Percentiles rank a stretch among this genome's conserved stretches.
phyloP scores from a whole-genome alignment of 53 echinoderm and acorn worm genomes.

The Apostichopus leukothele region DNA sequence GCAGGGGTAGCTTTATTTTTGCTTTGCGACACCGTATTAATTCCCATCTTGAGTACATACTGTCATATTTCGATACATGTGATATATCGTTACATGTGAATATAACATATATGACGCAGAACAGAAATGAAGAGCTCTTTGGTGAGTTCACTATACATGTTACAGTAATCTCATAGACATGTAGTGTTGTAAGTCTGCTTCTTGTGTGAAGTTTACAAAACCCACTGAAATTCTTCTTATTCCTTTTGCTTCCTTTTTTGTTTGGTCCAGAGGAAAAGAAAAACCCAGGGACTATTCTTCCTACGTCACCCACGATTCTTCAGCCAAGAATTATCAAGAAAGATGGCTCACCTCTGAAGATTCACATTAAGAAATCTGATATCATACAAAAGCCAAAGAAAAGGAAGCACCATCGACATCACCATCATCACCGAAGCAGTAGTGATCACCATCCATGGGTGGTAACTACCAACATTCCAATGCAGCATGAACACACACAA shows the following conservation, averaged over 20 bases:
- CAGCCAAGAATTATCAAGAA: constrained; percentile 93
- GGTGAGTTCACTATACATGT: too few species aligned
- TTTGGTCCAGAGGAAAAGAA: constrained; percentile 26
- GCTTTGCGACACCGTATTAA: too few species aligned
- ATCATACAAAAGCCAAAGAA: constrained; percentile 78
- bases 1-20: too few species aligned
- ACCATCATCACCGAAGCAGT: constrained; percentile 66
- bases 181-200: too few species aligned
- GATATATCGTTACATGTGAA: too few species aligned
- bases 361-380: constrained; percentile 89
- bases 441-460: constrained; percentile 39
- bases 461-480: not conserved
- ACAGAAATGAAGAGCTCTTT: too few species aligned
- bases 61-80: too few species aligned
- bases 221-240: too few species aligned
- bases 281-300: not conserved
- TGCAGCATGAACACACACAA: constrained; percentile 9
- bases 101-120: too few species aligned
- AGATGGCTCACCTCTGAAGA: constrained; percentile 84
- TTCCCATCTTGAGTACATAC: too few species aligned
- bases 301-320: constrained; percentile 33
- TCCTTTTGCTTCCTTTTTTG: not conserved
- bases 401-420: constrained; percentile 86
- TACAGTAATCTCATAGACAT: too few species aligned
- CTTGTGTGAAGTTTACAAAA: too few species aligned